These are phyloP conservation scores for Smittia aterrima DNA, from an alignment of 2,888 invertebrate genomes.

Conservation along the genomic window DNA sequence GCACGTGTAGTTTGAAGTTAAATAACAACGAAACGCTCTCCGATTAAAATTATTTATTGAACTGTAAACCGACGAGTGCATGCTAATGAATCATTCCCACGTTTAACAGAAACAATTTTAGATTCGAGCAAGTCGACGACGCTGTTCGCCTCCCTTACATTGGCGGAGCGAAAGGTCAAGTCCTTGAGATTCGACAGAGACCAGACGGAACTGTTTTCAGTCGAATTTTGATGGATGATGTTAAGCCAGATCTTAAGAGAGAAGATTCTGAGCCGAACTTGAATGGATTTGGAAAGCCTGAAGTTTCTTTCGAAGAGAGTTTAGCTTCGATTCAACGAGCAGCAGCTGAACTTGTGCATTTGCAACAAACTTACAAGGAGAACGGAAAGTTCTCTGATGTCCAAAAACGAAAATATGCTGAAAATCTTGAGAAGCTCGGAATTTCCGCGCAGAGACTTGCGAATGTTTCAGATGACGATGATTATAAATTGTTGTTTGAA, in stretches of 20 bases:
- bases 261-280: conserved; percentile 44
- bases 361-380: conserved; percentile 62
- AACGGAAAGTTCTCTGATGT: conserved; percentile 58
- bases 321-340: conserved; percentile 60
- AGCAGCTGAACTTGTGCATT: conserved; percentile 59
- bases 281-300: conserved; percentile 42
- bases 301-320: conserved; percentile 55
- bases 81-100: not conserved
- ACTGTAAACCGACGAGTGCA: not conserved
- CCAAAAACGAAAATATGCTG: conserved; percentile 60
- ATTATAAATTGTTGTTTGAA: conserved; percentile 56
- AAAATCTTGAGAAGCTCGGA: conserved; percentile 58
- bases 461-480: conserved; percentile 57
- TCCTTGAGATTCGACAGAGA: conserved; percentile 61
- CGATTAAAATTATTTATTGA: no score
- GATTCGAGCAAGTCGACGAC: conserved; percentile 42
- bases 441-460: conserved; percentile 61
- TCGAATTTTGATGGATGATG: conserved; percentile 51
- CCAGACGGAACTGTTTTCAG: conserved; percentile 57
- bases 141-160: conserved; percentile 62
- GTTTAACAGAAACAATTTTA: conserved; percentile 31
- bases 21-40: no score
- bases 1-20: no score
- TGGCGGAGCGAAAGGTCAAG: conserved; percentile 70
- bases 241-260: conserved; percentile 54